phyloP scores from a whole-genome alignment of 2,888 invertebrate species.

The Monochamus alternatus region DNA sequence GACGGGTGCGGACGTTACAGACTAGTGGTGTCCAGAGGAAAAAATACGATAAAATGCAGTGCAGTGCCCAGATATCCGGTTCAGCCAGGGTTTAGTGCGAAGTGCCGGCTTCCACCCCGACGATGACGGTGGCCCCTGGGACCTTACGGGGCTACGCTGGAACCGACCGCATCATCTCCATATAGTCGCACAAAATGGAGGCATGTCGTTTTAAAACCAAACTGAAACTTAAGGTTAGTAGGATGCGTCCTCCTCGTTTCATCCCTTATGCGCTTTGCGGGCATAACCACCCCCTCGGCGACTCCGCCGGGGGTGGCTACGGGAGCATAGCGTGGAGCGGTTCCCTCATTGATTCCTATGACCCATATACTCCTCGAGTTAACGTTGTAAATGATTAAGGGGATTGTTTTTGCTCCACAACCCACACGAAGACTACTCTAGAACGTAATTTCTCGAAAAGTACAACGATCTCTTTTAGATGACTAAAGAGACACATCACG shows the following conservation, averaged over 20 bases:
- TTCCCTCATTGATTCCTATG: constrained; percentile 60
- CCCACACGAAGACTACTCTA: background rate
- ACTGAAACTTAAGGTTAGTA: constrained; percentile 69
- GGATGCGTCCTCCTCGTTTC: background rate
- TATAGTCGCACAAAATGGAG: constrained; percentile 63
- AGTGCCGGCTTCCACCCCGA: constrained; percentile 28
- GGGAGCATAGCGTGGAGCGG: constrained; percentile 11
- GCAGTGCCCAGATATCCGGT: constrained; percentile 25
- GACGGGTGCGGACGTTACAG: constrained; percentile 49
- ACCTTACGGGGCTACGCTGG: constrained; percentile 49
- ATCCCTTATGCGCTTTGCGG: background rate
- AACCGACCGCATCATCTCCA: constrained; percentile 49
- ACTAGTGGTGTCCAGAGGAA: constrained; percentile 32
- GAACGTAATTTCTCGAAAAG: too few species aligned
- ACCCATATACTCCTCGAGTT: constrained; percentile 56
- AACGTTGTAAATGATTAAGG: constrained; percentile 44
- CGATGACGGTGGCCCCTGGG: constrained; percentile 51
- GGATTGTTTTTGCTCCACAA: constrained; percentile 8
- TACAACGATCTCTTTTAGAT: too few species aligned
- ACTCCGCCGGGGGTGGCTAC: background rate
- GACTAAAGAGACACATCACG: too few species aligned
- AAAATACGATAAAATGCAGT: constrained; percentile 36
- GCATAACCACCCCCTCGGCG: background rate
- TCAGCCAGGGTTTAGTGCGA: constrained; percentile 19
- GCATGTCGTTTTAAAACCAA: constrained; percentile 66